Conservation (phyloP, 2,113 vertebrate species). For the Cyanoliseus patagonus region DNA sequence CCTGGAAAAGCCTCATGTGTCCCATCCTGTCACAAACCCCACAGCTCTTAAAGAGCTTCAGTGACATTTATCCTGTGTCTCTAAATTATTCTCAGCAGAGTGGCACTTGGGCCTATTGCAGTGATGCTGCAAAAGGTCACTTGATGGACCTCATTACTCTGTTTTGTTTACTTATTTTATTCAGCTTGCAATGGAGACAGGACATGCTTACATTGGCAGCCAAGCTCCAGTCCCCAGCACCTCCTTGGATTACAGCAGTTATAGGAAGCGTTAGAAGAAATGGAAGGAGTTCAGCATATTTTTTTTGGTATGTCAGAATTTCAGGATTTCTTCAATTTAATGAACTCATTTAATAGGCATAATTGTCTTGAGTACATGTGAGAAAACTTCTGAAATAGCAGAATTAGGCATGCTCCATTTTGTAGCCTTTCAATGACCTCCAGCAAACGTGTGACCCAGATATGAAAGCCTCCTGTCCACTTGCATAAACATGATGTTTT, state of each 20-base stretch:
- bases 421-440: slow-evolving; percentile 84
- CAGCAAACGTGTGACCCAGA: slow-evolving; percentile 82
- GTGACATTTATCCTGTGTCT: neutral
- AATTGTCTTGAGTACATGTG: slow-evolving; percentile 78
- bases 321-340: slow-evolving; percentile 77
- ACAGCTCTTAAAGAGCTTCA: neutral
- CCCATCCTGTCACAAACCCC: neutral
- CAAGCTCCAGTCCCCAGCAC: neutral
- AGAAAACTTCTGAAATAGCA: slow-evolving; percentile 78
- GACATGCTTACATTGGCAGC: neutral
- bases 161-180: slow-evolving; percentile 11
- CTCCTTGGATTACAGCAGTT: neutral
- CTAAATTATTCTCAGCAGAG: neutral
- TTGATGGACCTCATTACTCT: neutral
- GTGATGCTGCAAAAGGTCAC: neutral
- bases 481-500: slow-evolving; percentile 75
- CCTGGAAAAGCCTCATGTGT: neutral
- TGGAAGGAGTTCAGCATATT: neutral
- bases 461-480: slow-evolving; percentile 78
- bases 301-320: slow-evolving; percentile 68
- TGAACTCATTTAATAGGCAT: slow-evolving; percentile 71
- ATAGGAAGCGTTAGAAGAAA: slow-evolving; percentile 30
- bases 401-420: slow-evolving; percentile 86
- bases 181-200: neutral
- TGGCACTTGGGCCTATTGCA: neutral